Base-by-base conservation (phyloP, 2,113 vertebrate species). In the Pangasianodon gigas region DNA sequence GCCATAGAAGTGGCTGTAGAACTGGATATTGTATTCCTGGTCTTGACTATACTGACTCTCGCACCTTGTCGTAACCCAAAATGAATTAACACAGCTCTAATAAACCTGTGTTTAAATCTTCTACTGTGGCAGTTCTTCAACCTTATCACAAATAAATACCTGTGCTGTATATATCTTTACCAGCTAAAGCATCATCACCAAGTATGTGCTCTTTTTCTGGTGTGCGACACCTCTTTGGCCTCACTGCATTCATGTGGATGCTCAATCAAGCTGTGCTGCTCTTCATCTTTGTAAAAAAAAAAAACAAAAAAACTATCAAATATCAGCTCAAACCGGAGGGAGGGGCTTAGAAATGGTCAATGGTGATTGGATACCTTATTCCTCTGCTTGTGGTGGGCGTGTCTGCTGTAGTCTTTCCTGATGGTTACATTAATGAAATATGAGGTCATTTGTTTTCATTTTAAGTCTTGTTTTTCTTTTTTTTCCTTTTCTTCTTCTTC, bases 161-260 rank as follows among this genome's bases (percentile, higher is more conserved):
- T n/a, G n/a, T n/a, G n/a, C n/a, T n/a, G n/a, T n/a, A n/a, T n/a
- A n/a, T n/a, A n/a, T n/a, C n/a, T n/a, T n/a, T n/a, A n/a, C n/a
- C n/a, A n/a, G n/a, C n/a, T n/a, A n/a, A n/a, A n/a, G n/a, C n/a
- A n/a, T n/a, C n/a, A n/a, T n/a, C n/a, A n/a, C n/a, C n/a, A n/a
- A n/a, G n/a, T n/a, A n/a, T n/a, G n/a, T n/a, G n/a, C n/a, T n/a
- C n/a, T n/a, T n/a, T n/a, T n/a, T n/a, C n/a, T n/a, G n/a, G n/a
- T n/a, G n/a, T n/a, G n/a, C n/a, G n/a, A n/a, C n/a, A n/a, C n/a
- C 19, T 94, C 94, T 86, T 90, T 95, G 60, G 10, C 82, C 77
- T 96, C 88, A 93, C 93, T 0, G 92, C 94, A 82, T 96, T 96
- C 92, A 94, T 95, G 93, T 96, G 96, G 96, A 97, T 96, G 96